Evolutionary conservation across 2,113 vertebrate genomes (phyloP), one percentile per base, ranked within the genome.

Genomic region (Butorides virescens): DNA sequence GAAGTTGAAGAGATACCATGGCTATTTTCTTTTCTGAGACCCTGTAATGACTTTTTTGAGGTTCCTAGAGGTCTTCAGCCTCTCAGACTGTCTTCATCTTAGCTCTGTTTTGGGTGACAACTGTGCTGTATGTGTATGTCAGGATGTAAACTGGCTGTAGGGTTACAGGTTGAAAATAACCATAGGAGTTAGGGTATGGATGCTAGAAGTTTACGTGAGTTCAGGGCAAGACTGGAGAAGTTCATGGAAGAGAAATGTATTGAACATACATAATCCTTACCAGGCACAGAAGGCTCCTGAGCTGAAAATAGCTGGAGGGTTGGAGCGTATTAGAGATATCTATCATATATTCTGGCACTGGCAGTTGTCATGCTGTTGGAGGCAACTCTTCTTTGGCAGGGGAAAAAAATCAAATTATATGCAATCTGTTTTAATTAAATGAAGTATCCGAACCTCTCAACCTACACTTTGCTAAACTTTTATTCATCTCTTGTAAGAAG

Each of bases 381-480:
- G 71, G 36, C 26, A 93, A 73, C 85, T 94, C 49, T 50, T 85
- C 49, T 73, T 96, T 96, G 94, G 90, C 93, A 95, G 62, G 13
- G 44, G 44, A 20, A 70, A 85, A 95, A 82, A 53, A 79, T 77
- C 42, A 92, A 94, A 88, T 68, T 92, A 30, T 82, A 86, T 96
- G 74, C 90, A 95, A 90, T 96, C 93, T 96, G 84, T 72, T 96
- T 96, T 92, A 95, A 94, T 94, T 92, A 97, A 96, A 93, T n/a
- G 53, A 90, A 79, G 22, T 75, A 95, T 88, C 74, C 13, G 2
- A 93, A 90, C 30, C 81, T 78, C 81, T 76, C 84, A 92, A 16
- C 62, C 71, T 86, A 76, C 20, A 34, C 88, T 88, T 83, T 90
- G 46, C 66, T 90, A 73, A 85, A 53, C 46, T 72, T 92, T 32